Conservation (phyloP, 2,888 invertebrate species). For the Latrodectus elegans region DNA sequence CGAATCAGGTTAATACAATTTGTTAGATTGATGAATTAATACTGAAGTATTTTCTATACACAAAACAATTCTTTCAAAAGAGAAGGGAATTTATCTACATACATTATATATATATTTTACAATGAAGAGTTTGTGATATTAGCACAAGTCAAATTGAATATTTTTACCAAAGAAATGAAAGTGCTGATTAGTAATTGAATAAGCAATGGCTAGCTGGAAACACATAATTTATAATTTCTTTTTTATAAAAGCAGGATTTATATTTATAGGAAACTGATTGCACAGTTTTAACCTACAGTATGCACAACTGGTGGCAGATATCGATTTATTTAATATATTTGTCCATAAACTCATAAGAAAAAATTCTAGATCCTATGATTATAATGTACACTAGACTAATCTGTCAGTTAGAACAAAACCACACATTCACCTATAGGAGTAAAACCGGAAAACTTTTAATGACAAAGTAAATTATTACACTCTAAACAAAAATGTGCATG, state of each 20-base stretch:
- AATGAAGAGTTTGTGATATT: neutral
- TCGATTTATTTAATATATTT: constrained; percentile 29
- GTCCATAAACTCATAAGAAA: constrained; percentile 49
- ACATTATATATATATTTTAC: constrained; percentile 31
- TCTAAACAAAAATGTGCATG: constrained; percentile 39
- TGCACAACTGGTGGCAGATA: constrained; percentile 50
- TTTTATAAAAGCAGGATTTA: neutral
- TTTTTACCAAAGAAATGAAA: too few relatives aligned
- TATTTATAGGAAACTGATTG: constrained; percentile 21
- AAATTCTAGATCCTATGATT: constrained; percentile 51
- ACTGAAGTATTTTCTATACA: constrained; percentile 42
- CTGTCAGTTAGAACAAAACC: constrained; percentile 49
- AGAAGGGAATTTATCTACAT: constrained; percentile 32
- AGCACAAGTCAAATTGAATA: neutral
- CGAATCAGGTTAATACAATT: too few relatives aligned
- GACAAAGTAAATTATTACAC: constrained; percentile 34
- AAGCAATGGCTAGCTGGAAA: too few relatives aligned
- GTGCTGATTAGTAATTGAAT: too few relatives aligned
- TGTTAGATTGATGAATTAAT: constrained; percentile 25
- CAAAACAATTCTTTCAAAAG: constrained; percentile 26
- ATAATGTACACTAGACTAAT: constrained; percentile 58
- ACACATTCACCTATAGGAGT: constrained; percentile 50
- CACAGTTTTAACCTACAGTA: constrained; percentile 61
- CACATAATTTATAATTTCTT: too few relatives aligned
- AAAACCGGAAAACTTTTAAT: constrained; percentile 51